Conservation (phyloP, 2,797 vertebrate genomes). For the Clarias platycephalus region DNA sequence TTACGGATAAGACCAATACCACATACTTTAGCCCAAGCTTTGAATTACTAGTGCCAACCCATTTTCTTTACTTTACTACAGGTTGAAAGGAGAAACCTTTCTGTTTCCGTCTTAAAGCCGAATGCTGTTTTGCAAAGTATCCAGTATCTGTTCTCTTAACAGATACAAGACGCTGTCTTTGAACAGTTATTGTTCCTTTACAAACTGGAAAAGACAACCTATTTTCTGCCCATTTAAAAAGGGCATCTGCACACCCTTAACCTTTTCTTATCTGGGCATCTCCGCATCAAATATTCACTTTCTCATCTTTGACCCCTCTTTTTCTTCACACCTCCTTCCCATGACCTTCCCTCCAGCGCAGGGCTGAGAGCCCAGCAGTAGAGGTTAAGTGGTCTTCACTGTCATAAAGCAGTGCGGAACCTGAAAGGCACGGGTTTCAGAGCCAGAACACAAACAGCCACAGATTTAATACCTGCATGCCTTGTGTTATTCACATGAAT, state of each 20-base stretch:
- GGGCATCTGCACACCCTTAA: constrained; percentile 36
- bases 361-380: constrained; percentile 20
- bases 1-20: constrained; percentile 2
- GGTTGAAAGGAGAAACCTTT: background rate
- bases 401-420: constrained; percentile 32
- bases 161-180: background rate
- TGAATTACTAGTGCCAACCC: background rate
- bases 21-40: background rate
- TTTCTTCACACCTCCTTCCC: constrained; percentile 20
- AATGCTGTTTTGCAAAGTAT: background rate
- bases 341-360: constrained; percentile 6
- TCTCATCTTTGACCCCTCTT: constrained; percentile 38
- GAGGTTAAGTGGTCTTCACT: constrained; percentile 34
- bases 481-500: background rate
- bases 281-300: constrained; percentile 33
- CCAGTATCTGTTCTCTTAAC: background rate
- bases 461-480: constrained; percentile 24
- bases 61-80: background rate
- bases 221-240: constrained; percentile 29
- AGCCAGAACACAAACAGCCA: constrained; percentile 10
- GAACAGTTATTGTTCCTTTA: constrained; percentile 1
- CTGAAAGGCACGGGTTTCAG: constrained; percentile 16
- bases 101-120: background rate
- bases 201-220: constrained; percentile 5
- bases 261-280: constrained; percentile 28